Evolutionary conservation across 92 coral and sea anemone species (phyloP), one percentile per base, ranked within the genome.

Genomic region (Epizoanthus stellaris): DNA sequence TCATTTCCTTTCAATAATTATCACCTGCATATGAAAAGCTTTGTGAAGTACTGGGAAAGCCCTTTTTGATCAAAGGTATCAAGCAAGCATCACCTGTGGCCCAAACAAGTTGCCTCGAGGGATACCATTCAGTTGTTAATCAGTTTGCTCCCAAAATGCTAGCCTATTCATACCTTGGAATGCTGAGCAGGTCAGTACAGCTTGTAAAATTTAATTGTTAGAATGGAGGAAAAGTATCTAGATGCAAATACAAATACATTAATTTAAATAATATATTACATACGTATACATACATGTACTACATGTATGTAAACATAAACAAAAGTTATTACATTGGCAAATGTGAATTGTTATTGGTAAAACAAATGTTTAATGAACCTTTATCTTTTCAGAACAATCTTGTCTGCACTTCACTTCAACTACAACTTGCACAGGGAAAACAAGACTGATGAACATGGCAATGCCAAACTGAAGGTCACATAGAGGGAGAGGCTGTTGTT

Each of bases 81-180:
- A 82, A 82, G 77, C 56, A 92, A 49, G 91, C 95, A 43, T 92
- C 93, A 8, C 95, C 95, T 16, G 72, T 89, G 21, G 88, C 89
- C 68, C 95, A 89, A 67, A 86, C 95, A 69, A 91, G 95, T 67
- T 89, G 88, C 72, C 65, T 89, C 39, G 95, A 91, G 79, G 92
- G 94, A 12, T 89, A 85, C 49, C 90, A 92, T 53, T 92, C 95
- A 5, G 93, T 92, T 15, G 38, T 92, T 0, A 89, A 92, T 38
- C 91, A 92, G 19, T 90, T 92, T 75, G 95, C 96, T 16, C 96
- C 94, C 4, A 90, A 93, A 73, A 93, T 93, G 96, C 82, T 88
- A 14, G 70, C 82, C 20, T 93, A 73, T 64, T 85, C 92, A 5
- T 85, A 68, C 85, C 67, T 80, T 49, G 96, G 96, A 52, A 90